Conservation (phyloP, 2,888 invertebrate species). For the Melanchra persicariae region DNA sequence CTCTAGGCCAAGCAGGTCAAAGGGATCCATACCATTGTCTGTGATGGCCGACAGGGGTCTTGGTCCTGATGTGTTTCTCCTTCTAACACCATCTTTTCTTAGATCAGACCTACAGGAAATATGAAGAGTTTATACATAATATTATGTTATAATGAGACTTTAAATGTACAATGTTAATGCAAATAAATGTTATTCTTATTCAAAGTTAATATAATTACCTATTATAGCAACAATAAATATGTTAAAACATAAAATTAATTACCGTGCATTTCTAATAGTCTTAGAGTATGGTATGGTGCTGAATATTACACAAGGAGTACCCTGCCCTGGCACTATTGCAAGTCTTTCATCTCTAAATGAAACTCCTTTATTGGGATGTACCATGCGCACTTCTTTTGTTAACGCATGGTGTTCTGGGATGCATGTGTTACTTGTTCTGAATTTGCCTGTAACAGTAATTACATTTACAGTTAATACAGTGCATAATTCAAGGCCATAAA, state of each 20-base stretch:
- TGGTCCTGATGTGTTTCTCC: constrained; percentile 95
- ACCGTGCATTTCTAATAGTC: constrained; percentile 92
- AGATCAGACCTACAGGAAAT: constrained; percentile 87
- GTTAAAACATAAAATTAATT: constrained; percentile 57
- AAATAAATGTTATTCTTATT: constrained; percentile 1
- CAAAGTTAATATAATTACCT: not conserved
- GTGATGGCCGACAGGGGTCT: constrained; percentile 96
- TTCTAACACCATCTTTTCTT: constrained; percentile 93
- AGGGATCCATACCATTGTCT: constrained; percentile 96
- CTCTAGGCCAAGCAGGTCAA: constrained; percentile 96
- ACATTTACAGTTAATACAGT: constrained; percentile 29
- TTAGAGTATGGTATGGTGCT: constrained; percentile 96
- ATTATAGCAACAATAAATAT: not conserved
- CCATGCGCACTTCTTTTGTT: constrained; percentile 90
- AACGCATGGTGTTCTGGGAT: constrained; percentile 91
- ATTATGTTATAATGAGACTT: not conserved
- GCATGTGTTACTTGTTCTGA: constrained; percentile 88
- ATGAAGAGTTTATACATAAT: not conserved
- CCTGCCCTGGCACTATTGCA: constrained; percentile 94
- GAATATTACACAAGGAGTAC: constrained; percentile 96
- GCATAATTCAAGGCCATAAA: constrained; percentile 20
- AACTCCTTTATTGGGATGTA: constrained; percentile 92
- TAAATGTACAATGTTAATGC: not conserved
- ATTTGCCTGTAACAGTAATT: constrained; percentile 79
- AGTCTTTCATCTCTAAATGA: constrained; percentile 95